Conservation (phyloP, 35 echinoderm and acorn worm genomes). For the Strongylocentrotus purpuratus region DNA sequence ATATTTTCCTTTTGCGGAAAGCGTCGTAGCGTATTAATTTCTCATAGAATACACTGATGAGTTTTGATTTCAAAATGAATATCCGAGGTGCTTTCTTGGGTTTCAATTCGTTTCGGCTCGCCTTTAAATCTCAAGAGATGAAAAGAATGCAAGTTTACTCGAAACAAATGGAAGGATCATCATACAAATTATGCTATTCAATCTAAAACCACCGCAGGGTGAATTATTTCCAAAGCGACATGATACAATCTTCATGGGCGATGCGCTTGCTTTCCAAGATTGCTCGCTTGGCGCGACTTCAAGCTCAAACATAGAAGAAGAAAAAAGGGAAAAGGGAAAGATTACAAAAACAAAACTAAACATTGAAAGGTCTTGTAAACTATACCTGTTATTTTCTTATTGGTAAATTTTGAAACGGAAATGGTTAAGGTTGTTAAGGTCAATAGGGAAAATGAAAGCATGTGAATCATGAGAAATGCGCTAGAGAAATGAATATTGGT, state of each 20-base stretch:
- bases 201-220: conserved; percentile 32
- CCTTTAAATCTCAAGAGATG: not conserved
- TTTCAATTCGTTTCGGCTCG: conserved; percentile 1
- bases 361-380: not conserved
- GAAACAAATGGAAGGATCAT: conserved; percentile 35
- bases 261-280: not conserved
- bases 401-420: not conserved
- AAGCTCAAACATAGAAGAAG: not conserved
- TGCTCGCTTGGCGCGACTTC: not conserved
- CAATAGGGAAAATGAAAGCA: not conserved
- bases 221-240: conserved; percentile 38
- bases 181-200: conserved; percentile 49
- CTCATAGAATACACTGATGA: conserved; percentile 17
- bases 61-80: conserved; percentile 19
- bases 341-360: not conserved
- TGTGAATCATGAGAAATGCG: not conserved
- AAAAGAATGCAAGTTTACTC: not conserved
- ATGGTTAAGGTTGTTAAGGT: not conserved
- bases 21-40: not conserved
- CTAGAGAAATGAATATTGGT: not conserved
- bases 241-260: not conserved
- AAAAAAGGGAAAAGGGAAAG: not conserved
- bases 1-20: not conserved
- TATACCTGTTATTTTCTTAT: not conserved
- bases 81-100: not conserved